Evolutionary conservation across 2,113 vertebrate genomes (phyloP).

Genomic region (Amblyopsis rosae): DNA sequence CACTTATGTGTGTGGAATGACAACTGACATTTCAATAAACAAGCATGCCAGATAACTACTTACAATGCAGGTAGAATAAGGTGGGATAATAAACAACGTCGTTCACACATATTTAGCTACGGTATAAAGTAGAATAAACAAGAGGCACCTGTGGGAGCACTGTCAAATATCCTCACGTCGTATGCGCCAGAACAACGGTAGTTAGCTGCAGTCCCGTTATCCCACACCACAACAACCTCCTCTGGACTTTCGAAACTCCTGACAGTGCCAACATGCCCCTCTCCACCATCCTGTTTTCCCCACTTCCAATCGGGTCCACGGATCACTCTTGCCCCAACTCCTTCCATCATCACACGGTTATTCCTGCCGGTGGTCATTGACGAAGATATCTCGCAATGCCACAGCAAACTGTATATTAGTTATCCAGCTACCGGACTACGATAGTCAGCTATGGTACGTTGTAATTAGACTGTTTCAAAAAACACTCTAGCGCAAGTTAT

Average conservation of each 20-base stretch:
- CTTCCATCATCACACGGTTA: conserved; percentile 98
- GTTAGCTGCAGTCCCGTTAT: conserved; percentile 98
- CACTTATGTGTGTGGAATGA: no score
- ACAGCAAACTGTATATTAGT: conserved; percentile 12
- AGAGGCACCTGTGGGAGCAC: conserved; percentile 91
- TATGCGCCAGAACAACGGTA: conserved; percentile 98
- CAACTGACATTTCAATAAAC: neutral
- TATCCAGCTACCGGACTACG: conserved; percentile 26
- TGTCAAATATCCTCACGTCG: conserved; percentile 95
- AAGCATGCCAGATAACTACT: neutral
- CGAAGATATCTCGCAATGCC: conserved; percentile 23
- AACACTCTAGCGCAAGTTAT: conserved; percentile 37
- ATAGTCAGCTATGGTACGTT: conserved; percentile 25
- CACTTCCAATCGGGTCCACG: conserved; percentile 99
- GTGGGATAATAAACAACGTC: conserved; percentile 1
- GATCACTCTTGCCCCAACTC: conserved; percentile 92
- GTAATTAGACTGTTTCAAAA: conserved; percentile 21
- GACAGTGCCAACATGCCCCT: conserved; percentile 96
- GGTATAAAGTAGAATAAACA: neutral
- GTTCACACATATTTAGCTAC: no score
- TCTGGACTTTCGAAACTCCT: conserved; percentile 99
- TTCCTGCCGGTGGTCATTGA: conserved; percentile 95
- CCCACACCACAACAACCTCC: conserved; percentile 98
- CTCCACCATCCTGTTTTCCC: conserved; percentile 98
- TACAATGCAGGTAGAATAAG: neutral